phyloP scores from a whole-genome alignment of 2,888 invertebrate species.

The Junonia oenone region DNA sequence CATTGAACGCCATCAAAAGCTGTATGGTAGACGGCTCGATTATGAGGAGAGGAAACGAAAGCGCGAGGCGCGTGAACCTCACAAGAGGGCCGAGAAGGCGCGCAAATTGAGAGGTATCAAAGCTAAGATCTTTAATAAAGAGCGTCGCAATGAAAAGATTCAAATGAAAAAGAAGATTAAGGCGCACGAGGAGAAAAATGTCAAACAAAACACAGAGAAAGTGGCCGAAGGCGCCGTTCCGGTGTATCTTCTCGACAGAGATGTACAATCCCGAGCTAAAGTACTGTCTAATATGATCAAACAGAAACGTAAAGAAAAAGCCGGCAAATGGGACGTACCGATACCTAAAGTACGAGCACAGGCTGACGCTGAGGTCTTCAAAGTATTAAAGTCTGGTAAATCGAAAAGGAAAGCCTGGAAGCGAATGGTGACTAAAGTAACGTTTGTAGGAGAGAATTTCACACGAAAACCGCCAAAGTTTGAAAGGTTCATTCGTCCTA shows the following conservation, averaged over 20 bases:
- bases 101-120: constrained; percentile 95
- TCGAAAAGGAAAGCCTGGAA: constrained; percentile 98
- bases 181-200: constrained; percentile 96
- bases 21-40: constrained; percentile 97
- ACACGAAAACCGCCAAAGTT: constrained; percentile 99
- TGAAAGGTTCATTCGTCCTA: constrained; percentile 98
- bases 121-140: constrained; percentile 98
- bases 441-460: constrained; percentile 98
- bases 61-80: constrained; percentile 95
- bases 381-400: constrained; percentile 94
- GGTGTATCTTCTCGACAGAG: constrained; percentile 97
- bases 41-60: constrained; percentile 98
- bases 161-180: constrained; percentile 99
- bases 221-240: constrained; percentile 95
- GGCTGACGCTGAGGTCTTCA: constrained; percentile 97
- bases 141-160: constrained; percentile 98
- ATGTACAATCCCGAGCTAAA: constrained; percentile 95
- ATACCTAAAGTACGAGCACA: constrained; percentile 98
- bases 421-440: constrained; percentile 99
- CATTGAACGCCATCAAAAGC: constrained; percentile 97
- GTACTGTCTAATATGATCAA: constrained; percentile 99
- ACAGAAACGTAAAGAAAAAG: constrained; percentile 99
- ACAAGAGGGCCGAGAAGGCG: constrained; percentile 94
- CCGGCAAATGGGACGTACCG: constrained; percentile 99
- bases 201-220: constrained; percentile 90